Conservation (phyloP, 2,888 invertebrate species). For the Pammene fasciana region DNA sequence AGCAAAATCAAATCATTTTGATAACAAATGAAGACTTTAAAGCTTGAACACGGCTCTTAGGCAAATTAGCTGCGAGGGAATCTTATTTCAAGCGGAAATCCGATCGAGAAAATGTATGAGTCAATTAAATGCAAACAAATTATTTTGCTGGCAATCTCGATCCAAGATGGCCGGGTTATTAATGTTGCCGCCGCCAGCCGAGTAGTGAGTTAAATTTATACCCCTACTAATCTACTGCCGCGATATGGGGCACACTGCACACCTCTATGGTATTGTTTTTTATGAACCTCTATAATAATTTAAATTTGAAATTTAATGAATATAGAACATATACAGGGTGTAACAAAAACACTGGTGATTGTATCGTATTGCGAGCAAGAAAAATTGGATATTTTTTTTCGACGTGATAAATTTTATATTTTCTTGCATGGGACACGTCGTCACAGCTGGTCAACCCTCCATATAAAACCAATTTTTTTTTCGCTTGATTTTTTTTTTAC, state of each 20-base stretch:
- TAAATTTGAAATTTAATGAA: too few species aligned
- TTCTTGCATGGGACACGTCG: too few species aligned
- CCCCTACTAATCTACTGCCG: conserved; percentile 38
- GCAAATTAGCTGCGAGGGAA: conserved; percentile 27
- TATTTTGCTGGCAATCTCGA: conserved; percentile 39
- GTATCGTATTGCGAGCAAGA: too few species aligned
- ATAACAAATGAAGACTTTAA: conserved; percentile 10
- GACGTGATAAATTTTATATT: too few species aligned
- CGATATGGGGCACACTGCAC: conserved; percentile 21
- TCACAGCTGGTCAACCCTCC: too few species aligned
- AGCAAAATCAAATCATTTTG: not conserved
- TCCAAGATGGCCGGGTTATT: conserved; percentile 41
- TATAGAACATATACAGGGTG: too few species aligned
- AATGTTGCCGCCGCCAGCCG: conserved; percentile 38
- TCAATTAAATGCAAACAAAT: conserved; percentile 41
- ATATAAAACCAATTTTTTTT: too few species aligned
- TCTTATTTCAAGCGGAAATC: conserved; percentile 35
- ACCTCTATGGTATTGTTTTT: not conserved
- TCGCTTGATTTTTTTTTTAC: too few species aligned
- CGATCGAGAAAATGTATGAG: conserved; percentile 38
- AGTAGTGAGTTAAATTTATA: conserved; percentile 42
- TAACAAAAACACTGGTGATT: too few species aligned
- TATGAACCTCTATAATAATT: too few species aligned
- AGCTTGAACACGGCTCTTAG: not conserved
- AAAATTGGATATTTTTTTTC: too few species aligned